Conservation (phyloP, 1,140 invertebrate genomes). For the Caerostris extrusa region DNA sequence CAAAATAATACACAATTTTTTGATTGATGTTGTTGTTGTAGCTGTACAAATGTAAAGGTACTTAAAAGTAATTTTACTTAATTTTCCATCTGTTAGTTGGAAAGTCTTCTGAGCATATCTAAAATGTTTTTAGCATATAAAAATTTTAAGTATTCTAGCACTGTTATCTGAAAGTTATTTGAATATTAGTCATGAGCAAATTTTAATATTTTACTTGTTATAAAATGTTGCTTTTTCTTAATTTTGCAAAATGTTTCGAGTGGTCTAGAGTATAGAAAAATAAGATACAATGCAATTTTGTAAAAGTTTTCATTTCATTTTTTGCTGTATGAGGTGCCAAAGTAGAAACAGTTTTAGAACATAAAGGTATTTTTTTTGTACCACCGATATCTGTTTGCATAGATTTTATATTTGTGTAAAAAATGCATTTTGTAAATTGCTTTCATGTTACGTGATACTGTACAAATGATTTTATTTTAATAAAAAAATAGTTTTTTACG, state of each 20-base stretch:
- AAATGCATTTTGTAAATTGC: slow-evolving; percentile 29
- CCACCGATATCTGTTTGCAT: slow-evolving; percentile 48
- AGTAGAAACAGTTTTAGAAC: slow-evolving; percentile 2
- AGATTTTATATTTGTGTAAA: slow-evolving; percentile 24
- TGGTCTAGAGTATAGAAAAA: background rate
- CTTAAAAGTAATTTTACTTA: slow-evolving; percentile 18
- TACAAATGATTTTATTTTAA: background rate
- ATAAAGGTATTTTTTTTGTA: slow-evolving; percentile 51
- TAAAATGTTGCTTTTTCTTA: background rate
- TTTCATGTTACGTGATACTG: background rate
- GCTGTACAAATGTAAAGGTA: background rate
- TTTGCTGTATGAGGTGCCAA: slow-evolving; percentile 20
- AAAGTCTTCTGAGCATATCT: slow-evolving; percentile 54
- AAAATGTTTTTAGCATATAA: slow-evolving; percentile 12
- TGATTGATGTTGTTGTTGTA: background rate
- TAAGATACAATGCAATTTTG: background rate
- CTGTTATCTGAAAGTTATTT: too few species aligned
- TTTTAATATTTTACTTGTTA: background rate
- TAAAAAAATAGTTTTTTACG: background rate
- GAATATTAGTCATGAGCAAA: too few species aligned
- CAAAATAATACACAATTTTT: background rate
- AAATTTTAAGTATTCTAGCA: background rate
- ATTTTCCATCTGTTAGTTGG: background rate
- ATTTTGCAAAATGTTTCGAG: background rate
- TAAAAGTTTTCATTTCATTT: slow-evolving; percentile 1